phyloP scores from a whole-genome alignment of 2,888 invertebrate species.

The Homarus gammarus region DNA sequence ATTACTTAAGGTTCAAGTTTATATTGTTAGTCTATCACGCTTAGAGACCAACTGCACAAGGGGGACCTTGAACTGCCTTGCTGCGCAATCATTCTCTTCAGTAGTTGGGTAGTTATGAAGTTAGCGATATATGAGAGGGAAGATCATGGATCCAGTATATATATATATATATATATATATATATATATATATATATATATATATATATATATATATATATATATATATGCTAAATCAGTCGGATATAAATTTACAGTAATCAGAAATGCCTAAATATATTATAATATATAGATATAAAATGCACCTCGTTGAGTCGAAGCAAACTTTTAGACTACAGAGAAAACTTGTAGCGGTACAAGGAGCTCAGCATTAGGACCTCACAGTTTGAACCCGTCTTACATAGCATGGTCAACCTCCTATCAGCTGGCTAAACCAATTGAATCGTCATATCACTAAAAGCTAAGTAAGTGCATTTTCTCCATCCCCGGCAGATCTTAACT shows the following conservation, averaged over 20 bases:
- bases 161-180: neutral
- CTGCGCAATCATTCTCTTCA: neutral
- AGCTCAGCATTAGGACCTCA: too few species aligned
- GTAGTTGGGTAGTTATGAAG: constrained; percentile 1
- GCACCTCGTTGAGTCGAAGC: too few species aligned
- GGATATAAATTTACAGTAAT: neutral
- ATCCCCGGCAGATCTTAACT: constrained; percentile 12
- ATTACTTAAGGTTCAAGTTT: neutral
- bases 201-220: neutral
- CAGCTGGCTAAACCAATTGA: constrained; percentile 47
- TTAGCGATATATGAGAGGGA: too few species aligned
- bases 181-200: neutral
- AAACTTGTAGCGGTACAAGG: too few species aligned
- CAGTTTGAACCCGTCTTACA: neutral
- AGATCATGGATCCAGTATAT: neutral
- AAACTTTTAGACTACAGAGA: too few species aligned
- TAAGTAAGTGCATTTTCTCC: constrained; percentile 53
- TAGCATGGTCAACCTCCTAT: neutral
- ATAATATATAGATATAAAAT: neutral
- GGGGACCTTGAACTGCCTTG: neutral
- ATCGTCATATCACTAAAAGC: constrained; percentile 68
- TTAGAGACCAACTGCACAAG: neutral
- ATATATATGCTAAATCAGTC: neutral
- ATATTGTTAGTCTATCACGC: neutral
- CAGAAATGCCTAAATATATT: neutral